Evolutionary conservation across 2,888 invertebrate species (phyloP), one percentile per base, ranked within the genome.

Genomic region (Scaptomyza parva): DNA sequence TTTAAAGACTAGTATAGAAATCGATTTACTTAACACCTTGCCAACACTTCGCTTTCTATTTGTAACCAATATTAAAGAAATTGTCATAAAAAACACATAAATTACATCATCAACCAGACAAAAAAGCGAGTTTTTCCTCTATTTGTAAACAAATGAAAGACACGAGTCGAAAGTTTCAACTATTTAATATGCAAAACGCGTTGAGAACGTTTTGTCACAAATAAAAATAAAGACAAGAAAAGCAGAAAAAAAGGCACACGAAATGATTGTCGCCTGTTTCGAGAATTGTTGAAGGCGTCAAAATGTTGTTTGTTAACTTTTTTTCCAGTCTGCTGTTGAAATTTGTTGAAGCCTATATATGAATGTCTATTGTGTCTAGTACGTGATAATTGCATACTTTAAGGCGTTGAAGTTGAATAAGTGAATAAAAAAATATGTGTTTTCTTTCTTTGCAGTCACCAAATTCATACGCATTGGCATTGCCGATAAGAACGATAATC

Each of bases 401-500:
- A 28, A 9, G 8, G 26, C 24, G 8, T 26, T 26, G 5, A 26
- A 2, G 28, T 2, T 5, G 3, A 28, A 28, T 28, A 28, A 28
- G 9, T 28, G 28, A 50, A 54, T 11, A 14, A 28, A n/a, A 14
- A 48, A 58, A n/a, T n/a, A n/a, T n/a, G n/a, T 64, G 18, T 45
- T 22, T 37, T 37, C n/a, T 37, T 30, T 11, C 35, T 37, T 47
- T 9, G 12, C 6, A 98, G 98, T 98, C 92, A 98, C 98, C 83
- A 98, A 98, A 93, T 98, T 98, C 93, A 98, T 98, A 93, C 97
- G 98, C 87, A 98, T 99, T 93, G 98, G 97, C 89, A 98, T 99
- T 91, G 98, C 98, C 87, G 99, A 99, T 93, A 98, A 98, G 94
- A 99, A 99, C 95, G 99, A 99, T 94, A 99, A 99, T 93, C 97